These are phyloP conservation scores for Brachyopa scutellaris DNA, from an alignment of 2,888 invertebrate genomes.

Conservation along the genomic window DNA sequence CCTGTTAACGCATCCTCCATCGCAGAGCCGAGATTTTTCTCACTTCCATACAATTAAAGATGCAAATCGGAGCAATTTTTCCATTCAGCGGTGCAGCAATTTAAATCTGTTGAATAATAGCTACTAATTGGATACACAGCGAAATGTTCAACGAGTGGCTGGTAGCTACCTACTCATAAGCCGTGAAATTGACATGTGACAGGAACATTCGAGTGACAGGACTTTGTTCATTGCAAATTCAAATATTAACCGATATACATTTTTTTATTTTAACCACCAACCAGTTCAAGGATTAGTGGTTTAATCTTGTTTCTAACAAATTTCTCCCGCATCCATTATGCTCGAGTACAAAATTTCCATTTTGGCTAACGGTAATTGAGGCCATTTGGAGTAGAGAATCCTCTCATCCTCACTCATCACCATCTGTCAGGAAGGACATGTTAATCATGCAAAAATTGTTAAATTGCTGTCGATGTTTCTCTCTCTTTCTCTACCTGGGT, in stretches of 20 bases:
- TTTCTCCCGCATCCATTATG: conserved; percentile 19
- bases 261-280: neutral
- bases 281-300: conserved; percentile 37
- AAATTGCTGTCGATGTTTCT: conserved; percentile 8
- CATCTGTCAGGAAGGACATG: conserved; percentile 25
- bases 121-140: conserved; percentile 63
- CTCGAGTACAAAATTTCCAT: neutral
- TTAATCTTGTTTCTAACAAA: conserved; percentile 37
- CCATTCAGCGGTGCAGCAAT: conserved; percentile 71
- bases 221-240: neutral
- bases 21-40: conserved; percentile 61
- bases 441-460: conserved; percentile 48
- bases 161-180: conserved; percentile 56
- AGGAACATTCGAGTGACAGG: neutral
- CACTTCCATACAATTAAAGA: conserved; percentile 73
- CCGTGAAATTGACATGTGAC: conserved; percentile 56
- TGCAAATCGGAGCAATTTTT: conserved; percentile 73
- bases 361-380: conserved; percentile 25
- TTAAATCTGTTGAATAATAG: conserved; percentile 71
- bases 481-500: neutral
- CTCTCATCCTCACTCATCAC: neutral
- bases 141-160: conserved; percentile 12
- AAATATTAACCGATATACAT: conserved; percentile 26
- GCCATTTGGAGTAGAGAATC: conserved; percentile 12
- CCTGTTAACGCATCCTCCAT: conserved; percentile 58